Evolutionary conservation across 2,888 invertebrate genomes (phyloP).

Genomic region (Agrotis ipsilon): DNA sequence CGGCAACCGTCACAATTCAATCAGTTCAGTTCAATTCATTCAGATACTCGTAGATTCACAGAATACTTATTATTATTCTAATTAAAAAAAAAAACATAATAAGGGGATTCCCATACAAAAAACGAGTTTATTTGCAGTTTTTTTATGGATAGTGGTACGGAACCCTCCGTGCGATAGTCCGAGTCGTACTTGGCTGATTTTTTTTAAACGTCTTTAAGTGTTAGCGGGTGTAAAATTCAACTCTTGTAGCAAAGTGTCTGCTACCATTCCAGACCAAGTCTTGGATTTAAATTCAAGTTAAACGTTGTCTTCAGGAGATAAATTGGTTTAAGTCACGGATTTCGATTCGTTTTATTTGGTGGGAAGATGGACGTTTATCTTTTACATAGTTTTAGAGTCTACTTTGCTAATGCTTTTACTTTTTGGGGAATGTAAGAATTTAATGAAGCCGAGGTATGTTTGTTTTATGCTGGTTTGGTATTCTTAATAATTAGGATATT

Average conservation of each 20-base stretch:
- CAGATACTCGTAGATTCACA: too few relatives aligned
- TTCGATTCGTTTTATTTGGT: constrained; percentile 30
- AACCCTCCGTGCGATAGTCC: too few relatives aligned
- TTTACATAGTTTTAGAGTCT: constrained; percentile 11
- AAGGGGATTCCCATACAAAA: too few relatives aligned
- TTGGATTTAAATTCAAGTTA: constrained; percentile 62
- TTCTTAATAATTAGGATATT: too few relatives aligned
- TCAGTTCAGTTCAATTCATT: too few relatives aligned
- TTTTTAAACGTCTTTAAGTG: constrained; percentile 59
- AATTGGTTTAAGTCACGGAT: constrained; percentile 56
- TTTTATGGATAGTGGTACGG: too few relatives aligned
- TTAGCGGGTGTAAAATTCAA: constrained; percentile 59
- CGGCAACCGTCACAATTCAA: too few relatives aligned
- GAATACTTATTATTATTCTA: too few relatives aligned
- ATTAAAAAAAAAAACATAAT: too few relatives aligned
- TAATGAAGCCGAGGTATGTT: neutral
- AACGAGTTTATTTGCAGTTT: too few relatives aligned
- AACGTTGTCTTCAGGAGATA: constrained; percentile 55
- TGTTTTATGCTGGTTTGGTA: neutral
- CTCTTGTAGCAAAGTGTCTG: constrained; percentile 53
- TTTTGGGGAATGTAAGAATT: neutral
- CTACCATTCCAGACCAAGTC: constrained; percentile 45
- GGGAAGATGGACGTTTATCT: constrained; percentile 30
- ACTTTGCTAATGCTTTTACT: constrained; percentile 2
- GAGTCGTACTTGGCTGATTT: too few relatives aligned